Conservation (phyloP, 2,888 invertebrate genomes). For the Halictus ligatus region DNA sequence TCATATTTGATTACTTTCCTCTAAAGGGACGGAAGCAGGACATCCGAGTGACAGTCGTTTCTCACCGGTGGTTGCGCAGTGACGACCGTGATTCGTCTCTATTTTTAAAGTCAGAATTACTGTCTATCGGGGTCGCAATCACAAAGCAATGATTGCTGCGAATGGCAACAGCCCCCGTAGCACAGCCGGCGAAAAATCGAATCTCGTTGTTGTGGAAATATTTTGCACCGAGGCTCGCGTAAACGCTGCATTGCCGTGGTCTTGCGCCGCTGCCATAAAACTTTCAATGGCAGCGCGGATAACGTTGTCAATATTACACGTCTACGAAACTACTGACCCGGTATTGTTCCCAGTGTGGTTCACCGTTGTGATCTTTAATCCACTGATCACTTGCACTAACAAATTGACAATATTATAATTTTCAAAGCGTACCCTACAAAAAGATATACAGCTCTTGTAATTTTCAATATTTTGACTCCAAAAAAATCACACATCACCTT, state of each 20-base stretch:
- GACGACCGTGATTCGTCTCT: neutral
- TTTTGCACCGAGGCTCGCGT: neutral
- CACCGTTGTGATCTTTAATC: neutral
- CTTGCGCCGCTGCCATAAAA: neutral
- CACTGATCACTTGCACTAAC: neutral
- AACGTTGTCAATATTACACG: neutral
- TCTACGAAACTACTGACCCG: neutral
- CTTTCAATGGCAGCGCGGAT: neutral
- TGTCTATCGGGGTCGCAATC: slow-evolving; percentile 17
- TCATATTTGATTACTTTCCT: neutral
- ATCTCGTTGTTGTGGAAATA: neutral
- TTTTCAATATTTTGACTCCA: neutral
- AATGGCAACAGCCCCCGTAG: neutral
- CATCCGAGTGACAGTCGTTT: neutral
- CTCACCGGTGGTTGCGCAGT: neutral
- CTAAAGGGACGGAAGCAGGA: neutral
- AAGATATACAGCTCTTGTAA: neutral
- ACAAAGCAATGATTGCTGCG: slow-evolving; percentile 8
- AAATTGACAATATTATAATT: neutral
- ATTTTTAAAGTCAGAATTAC: slow-evolving; percentile 26
- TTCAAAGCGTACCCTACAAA: too few species aligned
- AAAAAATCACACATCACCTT: neutral
- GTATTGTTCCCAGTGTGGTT: neutral
- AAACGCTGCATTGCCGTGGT: neutral
- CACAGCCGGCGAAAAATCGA: neutral